Evolutionary conservation across 2,888 invertebrate genomes (phyloP).

Genomic region (Clanis bilineata): DNA sequence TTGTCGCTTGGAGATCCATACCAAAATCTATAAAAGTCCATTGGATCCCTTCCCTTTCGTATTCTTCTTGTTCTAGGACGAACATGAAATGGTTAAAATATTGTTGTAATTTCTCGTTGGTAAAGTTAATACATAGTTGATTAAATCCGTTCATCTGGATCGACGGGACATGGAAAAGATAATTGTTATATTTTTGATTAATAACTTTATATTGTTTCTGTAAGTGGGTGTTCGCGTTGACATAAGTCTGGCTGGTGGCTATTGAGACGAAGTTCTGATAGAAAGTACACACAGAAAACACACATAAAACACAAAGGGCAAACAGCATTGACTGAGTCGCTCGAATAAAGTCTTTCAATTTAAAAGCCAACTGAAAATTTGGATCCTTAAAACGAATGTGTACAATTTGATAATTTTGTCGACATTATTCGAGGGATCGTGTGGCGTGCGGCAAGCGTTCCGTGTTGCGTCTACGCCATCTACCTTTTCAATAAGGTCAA

Average conservation of each 20-base stretch:
- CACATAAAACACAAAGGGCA: constrained; percentile 58
- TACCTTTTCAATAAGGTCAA: constrained; percentile 98
- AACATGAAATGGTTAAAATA: constrained; percentile 99
- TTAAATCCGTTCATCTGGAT: constrained; percentile 95
- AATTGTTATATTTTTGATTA: constrained; percentile 36
- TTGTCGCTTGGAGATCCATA: constrained; percentile 95
- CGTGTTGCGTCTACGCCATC: constrained; percentile 78
- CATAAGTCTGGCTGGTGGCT: background rate
- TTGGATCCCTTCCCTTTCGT: constrained; percentile 93
- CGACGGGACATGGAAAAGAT: constrained; percentile 60
- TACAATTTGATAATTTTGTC: constrained; percentile 25
- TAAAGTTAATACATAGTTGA: constrained; percentile 98
- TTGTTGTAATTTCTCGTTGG: constrained; percentile 97
- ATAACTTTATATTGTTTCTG: constrained; percentile 21
- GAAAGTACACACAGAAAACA: constrained; percentile 56
- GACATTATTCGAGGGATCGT: constrained; percentile 54
- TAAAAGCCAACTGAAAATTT: constrained; percentile 25
- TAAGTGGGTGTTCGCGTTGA: background rate
- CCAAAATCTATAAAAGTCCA: constrained; percentile 98
- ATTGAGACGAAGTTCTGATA: constrained; percentile 33
- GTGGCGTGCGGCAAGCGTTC: constrained; percentile 79
- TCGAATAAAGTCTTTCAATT: constrained; percentile 50
- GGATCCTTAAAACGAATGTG: constrained; percentile 10
- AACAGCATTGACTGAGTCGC: constrained; percentile 64
- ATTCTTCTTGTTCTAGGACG: constrained; percentile 97